Base-by-base conservation (phyloP, 2,888 invertebrate species). In the Caenorhabditis sp. region DNA sequence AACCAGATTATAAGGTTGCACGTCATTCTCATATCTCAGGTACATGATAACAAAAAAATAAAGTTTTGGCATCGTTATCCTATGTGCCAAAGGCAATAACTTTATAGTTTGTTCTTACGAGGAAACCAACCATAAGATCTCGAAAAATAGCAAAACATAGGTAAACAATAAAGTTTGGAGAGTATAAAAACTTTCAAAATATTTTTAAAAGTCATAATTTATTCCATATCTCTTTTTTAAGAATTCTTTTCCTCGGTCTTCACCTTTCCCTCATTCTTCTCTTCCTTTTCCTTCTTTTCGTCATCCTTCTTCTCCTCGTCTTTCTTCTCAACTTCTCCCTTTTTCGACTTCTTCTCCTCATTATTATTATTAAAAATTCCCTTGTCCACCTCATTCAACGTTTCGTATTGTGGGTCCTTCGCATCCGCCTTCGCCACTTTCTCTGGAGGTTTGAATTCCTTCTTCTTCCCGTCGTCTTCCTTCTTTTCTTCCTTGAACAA, bases 371-470 rank as follows among this genome's bases (percentile, higher is more conserved):
- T 77, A 74, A 84, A 86, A 68, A 85, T 84, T 47, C 83, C 84
- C 80, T 80, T 84, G 35, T 84, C 80, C 24, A 85, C 84, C 35
- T 75, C 84, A 58, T 79, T 83, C 51, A 86, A 74, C 49, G 85
- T 86, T 64, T 86, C 85, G 56, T 87, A 87, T 68, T 85, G 77
- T 12, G 85, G 85, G 35, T 85, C 85, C 66, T 87, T 87, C 31
- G 77, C 75, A 35, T 84, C 84, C 22, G 84, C 85, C 58, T 86
- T 86, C 19, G 38, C 69, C 22, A 80, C 72, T 73, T 85, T 80
- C 63, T 75, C 85, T 35, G 86, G 85, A 47, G 68, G 68, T 64
- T 85, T 85, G 76, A 85, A 85, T 54, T 85, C 80, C 73, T 86
- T 85, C 73, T 86, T 82, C 84, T 69, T 87, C 74, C 56, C 77